phyloP scores from a whole-genome alignment of 1,140 invertebrate species.

The Brachionus rubens region DNA sequence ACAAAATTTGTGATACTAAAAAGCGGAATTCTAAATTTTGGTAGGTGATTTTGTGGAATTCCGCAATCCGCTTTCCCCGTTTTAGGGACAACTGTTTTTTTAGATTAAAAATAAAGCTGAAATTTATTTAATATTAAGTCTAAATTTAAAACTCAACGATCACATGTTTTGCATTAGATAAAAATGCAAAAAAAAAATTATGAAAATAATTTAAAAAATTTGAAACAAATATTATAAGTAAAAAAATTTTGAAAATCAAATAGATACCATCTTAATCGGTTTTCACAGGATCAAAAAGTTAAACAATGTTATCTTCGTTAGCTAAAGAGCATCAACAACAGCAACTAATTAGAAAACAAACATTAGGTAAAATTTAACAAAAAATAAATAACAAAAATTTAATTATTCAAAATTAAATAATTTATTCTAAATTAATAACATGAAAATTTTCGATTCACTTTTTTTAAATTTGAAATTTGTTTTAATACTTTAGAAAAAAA shows the following conservation, averaged over 20 bases:
- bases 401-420: slow-evolving; percentile 3
- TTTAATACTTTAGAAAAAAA: slow-evolving; percentile 71
- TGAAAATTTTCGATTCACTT: not conserved
- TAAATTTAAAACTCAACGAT: not conserved
- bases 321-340: slow-evolving; percentile 81
- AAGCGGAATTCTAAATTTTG: too few species aligned
- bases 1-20: too few species aligned
- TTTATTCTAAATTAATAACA: slow-evolving; percentile 13
- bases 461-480: slow-evolving; percentile 48
- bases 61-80: too few species aligned
- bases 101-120: not conserved
- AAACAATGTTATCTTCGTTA: slow-evolving; percentile 74
- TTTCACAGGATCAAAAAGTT: not conserved
- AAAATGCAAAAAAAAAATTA: slow-evolving; percentile 17
- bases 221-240: not conserved
- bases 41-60: too few species aligned
- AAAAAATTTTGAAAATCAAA: not conserved
- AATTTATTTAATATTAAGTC: not conserved
- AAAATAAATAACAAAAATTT: not conserved
- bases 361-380: slow-evolving; percentile 70
- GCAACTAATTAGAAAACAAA: slow-evolving; percentile 72
- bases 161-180: not conserved
- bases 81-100: not conserved
- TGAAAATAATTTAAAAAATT: not conserved
- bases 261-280: not conserved